Evolutionary conservation across 1,140 invertebrate species (phyloP).

Genomic region (Arion vulgaris): DNA sequence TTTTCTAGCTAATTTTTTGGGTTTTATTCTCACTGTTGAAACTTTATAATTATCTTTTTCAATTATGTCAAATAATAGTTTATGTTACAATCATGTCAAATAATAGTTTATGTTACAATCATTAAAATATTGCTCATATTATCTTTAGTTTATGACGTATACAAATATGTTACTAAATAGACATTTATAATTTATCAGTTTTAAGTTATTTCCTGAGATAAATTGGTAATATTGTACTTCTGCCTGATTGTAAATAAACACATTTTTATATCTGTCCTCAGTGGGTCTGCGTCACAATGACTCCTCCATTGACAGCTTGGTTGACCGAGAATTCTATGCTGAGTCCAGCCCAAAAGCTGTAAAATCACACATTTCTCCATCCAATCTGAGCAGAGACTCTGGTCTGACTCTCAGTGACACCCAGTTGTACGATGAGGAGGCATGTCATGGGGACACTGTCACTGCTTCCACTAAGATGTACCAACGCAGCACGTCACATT

Average conservation of each 20-base stretch:
- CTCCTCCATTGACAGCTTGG: constrained; percentile 86
- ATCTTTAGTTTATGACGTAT: too few relatives aligned
- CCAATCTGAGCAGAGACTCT: constrained; percentile 84
- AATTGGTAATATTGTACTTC: too few relatives aligned
- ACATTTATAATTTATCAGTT: neutral
- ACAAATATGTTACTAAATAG: too few relatives aligned
- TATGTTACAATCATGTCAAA: too few relatives aligned
- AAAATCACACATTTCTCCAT: constrained; percentile 85
- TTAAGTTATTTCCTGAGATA: too few relatives aligned
- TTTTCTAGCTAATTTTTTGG: too few relatives aligned
- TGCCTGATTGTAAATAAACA: too few relatives aligned
- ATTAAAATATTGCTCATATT: too few relatives aligned
- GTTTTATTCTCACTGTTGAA: too few relatives aligned
- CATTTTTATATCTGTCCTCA: constrained; percentile 22
- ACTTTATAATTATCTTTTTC: too few relatives aligned
- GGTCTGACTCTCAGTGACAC: constrained; percentile 88
- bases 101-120: too few relatives aligned
- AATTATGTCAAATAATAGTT: too few relatives aligned
- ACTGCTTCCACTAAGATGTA: neutral
- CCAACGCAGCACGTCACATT: constrained; percentile 18
- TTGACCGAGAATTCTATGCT: constrained; percentile 77
- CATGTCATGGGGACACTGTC: neutral
- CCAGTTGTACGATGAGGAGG: constrained; percentile 83
- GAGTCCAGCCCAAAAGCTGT: constrained; percentile 77
- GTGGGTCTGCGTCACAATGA: constrained; percentile 69